Conservation (phyloP, 2,797 vertebrate genomes). For the Onychomys leucogaster region DNA sequence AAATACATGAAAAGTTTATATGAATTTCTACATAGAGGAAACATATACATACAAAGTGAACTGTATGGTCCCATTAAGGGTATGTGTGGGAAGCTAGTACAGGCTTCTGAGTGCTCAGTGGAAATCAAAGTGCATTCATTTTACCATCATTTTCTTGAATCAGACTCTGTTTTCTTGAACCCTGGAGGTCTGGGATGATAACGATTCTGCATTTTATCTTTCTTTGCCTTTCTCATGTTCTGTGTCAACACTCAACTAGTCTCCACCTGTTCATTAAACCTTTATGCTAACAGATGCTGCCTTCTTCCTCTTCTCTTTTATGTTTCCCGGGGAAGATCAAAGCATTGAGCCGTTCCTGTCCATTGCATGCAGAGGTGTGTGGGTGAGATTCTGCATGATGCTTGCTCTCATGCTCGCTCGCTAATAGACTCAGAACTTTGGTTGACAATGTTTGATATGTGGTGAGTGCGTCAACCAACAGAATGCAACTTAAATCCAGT, state of each 20-base stretch:
- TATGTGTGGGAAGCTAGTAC: not conserved
- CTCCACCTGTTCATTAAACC: constrained; percentile 82
- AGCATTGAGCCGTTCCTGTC: constrained; percentile 77
- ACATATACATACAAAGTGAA: not conserved
- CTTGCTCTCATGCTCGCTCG: constrained; percentile 58
- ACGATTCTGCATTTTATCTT: constrained; percentile 66
- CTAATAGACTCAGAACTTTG: constrained; percentile 81
- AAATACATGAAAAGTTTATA: not conserved
- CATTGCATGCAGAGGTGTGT: constrained; percentile 81
- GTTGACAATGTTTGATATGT: constrained; percentile 79
- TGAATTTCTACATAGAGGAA: no score
- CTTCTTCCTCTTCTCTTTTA: constrained; percentile 54
- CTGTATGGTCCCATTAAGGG: constrained; percentile 9
- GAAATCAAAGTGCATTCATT: constrained; percentile 46
- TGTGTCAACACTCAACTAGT: constrained; percentile 71
- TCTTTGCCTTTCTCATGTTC: constrained; percentile 70
- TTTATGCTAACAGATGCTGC: constrained; percentile 83
- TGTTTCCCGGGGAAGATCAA: constrained; percentile 83
- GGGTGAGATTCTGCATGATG: constrained; percentile 82
- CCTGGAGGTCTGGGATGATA: constrained; percentile 66
- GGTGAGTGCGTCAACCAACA: constrained; percentile 71
- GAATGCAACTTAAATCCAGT: constrained; percentile 47
- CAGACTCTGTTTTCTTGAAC: constrained; percentile 52
- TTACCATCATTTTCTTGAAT: constrained; percentile 66
- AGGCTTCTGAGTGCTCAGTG: constrained; percentile 47